phyloP scores from a whole-genome alignment of 2,888 invertebrate species.

The Syrista parreyssii region DNA sequence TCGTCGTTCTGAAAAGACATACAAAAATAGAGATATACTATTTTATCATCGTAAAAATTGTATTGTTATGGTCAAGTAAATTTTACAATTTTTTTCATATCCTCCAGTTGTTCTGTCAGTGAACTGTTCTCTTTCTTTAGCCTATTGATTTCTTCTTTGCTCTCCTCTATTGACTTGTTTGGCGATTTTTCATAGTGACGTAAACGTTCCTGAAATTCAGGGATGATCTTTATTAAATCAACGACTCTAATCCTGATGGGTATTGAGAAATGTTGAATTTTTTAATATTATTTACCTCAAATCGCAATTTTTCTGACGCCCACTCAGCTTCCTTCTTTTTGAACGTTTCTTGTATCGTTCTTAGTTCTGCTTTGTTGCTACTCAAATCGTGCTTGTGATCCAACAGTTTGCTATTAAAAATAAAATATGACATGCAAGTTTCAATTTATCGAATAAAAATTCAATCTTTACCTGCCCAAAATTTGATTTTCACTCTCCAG shows the following conservation, averaged over 20 bases:
- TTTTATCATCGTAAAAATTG: not conserved
- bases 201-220: conserved; percentile 44
- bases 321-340: conserved; percentile 77
- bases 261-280: conserved; percentile 13
- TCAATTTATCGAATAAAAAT: conserved; percentile 44
- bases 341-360: conserved; percentile 73
- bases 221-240: not conserved
- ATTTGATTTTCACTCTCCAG: conserved; percentile 85
- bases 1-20: conserved; percentile 76
- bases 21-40: conserved; percentile 6
- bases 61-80: not conserved
- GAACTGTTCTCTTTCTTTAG: conserved; percentile 76
- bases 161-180: conserved; percentile 76
- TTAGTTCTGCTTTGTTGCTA: conserved; percentile 73
- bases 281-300: conserved; percentile 69
- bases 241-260: not conserved
- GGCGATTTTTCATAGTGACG: conserved; percentile 48
- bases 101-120: conserved; percentile 78
- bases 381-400: conserved; percentile 74
- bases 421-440: conserved; percentile 44
- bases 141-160: conserved; percentile 78
- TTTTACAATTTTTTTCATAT: conserved; percentile 73
- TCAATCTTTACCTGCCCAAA: conserved; percentile 72
- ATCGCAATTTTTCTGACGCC: conserved; percentile 77
- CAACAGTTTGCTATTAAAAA: conserved; percentile 69